A percentile compares a stretch with the other conserved stretches of the same genome.
Evolutionary conservation across 2,797 vertebrate genomes (phyloP).

Genomic region (Rhadinocentrus ornatus): DNA sequence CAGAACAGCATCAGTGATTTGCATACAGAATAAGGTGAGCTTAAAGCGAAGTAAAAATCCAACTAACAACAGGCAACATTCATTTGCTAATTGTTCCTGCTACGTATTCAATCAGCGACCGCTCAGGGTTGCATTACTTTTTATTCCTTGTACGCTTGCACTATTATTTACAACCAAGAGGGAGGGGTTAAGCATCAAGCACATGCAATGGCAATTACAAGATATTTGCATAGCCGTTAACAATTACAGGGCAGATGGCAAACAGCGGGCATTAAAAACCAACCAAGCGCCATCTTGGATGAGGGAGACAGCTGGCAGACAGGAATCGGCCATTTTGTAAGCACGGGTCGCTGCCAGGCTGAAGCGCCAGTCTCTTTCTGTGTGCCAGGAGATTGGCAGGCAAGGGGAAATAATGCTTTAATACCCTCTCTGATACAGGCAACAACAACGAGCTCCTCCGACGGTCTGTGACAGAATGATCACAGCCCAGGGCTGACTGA

Average conservation of each 20-base stretch:
- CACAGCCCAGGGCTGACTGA: conserved; percentile 61
- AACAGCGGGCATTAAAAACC: conserved; percentile 78
- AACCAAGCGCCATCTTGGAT: conserved; percentile 82
- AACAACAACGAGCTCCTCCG: conserved; percentile 63
- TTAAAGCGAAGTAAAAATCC: conserved; percentile 61
- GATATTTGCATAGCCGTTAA: conserved; percentile 83
- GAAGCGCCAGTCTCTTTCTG: conserved; percentile 68
- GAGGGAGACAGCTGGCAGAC: conserved; percentile 82
- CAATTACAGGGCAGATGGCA: conserved; percentile 81
- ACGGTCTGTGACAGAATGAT: conserved; percentile 64
- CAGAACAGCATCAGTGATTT: conserved; percentile 56
- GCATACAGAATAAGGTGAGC: conserved; percentile 73
- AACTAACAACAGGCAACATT: conserved; percentile 61
- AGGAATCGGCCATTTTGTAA: conserved; percentile 85
- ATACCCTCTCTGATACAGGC: conserved; percentile 65
- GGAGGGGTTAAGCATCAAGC: conserved; percentile 66
- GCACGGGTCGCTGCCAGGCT: conserved; percentile 78
- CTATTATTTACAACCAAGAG: conserved; percentile 66
- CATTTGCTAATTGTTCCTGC: conserved; percentile 73
- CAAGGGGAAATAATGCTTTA: conserved; percentile 61
- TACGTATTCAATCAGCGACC: conserved; percentile 62
- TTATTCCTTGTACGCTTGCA: conserved; percentile 29
- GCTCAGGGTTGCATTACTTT: conserved; percentile 37
- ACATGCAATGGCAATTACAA: conserved; percentile 84
- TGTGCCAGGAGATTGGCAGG: conserved; percentile 77